Conservation (phyloP, 1,140 invertebrate species). For the Brachionus angularis region DNA sequence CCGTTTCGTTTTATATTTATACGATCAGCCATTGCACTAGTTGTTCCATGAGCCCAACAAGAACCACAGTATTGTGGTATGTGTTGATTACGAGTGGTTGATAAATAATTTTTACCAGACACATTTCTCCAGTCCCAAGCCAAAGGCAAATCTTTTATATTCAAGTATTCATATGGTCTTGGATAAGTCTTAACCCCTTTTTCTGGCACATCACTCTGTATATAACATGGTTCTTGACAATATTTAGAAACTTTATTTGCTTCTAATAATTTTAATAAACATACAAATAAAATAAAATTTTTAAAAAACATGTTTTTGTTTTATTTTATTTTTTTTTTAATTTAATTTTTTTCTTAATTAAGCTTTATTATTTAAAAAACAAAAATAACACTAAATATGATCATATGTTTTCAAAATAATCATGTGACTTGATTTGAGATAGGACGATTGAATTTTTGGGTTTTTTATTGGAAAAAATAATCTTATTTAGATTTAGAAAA, state of each 20-base stretch:
- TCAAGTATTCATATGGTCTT: slow-evolving; percentile 52
- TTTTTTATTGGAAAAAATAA: too few relatives aligned
- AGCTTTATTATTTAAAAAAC: too few relatives aligned
- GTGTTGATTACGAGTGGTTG: slow-evolving; percentile 60
- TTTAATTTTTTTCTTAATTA: too few relatives aligned
- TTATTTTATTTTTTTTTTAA: too few relatives aligned
- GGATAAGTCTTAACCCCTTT: slow-evolving; percentile 47
- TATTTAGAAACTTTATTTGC: slow-evolving; percentile 3
- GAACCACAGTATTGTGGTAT: slow-evolving; percentile 61
- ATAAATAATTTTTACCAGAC: slow-evolving; percentile 58
- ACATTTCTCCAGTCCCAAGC: slow-evolving; percentile 60
- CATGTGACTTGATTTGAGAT: too few relatives aligned
- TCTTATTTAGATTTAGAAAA: too few relatives aligned
- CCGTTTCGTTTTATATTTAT: slow-evolving; percentile 60
- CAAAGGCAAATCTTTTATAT: slow-evolving; percentile 42
- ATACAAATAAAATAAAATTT: too few relatives aligned
- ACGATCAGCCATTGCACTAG: slow-evolving; percentile 60
- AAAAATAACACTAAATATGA: too few relatives aligned
- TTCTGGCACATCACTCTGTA: not conserved
- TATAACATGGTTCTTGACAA: slow-evolving; percentile 33
- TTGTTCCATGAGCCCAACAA: slow-evolving; percentile 61
- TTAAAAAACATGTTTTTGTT: too few relatives aligned
- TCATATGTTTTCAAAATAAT: too few relatives aligned
- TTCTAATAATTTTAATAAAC: too few relatives aligned
- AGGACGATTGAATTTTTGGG: too few relatives aligned